Conservation (phyloP, 2,797 vertebrate genomes). For the Micropoecilia bifurca region DNA sequence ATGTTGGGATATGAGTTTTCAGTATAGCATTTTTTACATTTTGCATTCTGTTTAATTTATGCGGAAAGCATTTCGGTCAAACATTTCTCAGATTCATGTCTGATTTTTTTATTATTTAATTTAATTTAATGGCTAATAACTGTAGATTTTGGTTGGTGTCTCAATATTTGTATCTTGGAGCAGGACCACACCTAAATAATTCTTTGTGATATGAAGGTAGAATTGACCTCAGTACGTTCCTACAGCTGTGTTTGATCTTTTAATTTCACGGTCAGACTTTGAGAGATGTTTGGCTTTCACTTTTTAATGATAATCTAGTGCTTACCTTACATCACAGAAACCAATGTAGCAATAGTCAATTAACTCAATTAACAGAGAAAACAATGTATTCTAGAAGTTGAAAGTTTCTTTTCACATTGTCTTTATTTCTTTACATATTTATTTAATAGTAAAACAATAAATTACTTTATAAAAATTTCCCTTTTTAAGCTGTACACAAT, state of each 20-base stretch:
- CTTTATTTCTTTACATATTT: slow-evolving; percentile 21
- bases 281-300: not conserved
- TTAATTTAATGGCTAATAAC: not conserved
- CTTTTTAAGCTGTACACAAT: not conserved
- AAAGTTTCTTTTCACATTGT: not conserved
- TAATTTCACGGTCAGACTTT: not conserved
- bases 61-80: not conserved
- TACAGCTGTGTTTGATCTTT: not conserved
- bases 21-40: too few species aligned
- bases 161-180: not conserved
- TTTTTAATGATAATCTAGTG: not conserved
- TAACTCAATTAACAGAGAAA: not conserved
- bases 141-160: not conserved
- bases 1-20: not conserved
- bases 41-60: not conserved
- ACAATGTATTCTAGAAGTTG: not conserved
- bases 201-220: not conserved
- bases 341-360: not conserved
- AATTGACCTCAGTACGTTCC: not conserved
- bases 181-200: not conserved
- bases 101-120: not conserved
- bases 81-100: not conserved
- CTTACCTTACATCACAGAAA: not conserved
- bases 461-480: slow-evolving; percentile 1
- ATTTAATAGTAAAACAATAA: not conserved